Percentiles rank a stretch among this genome's conserved stretches.
Evolutionary conservation across 2,797 vertebrate genomes (phyloP).

Genomic region (Hypotaenidia philippensis): DNA sequence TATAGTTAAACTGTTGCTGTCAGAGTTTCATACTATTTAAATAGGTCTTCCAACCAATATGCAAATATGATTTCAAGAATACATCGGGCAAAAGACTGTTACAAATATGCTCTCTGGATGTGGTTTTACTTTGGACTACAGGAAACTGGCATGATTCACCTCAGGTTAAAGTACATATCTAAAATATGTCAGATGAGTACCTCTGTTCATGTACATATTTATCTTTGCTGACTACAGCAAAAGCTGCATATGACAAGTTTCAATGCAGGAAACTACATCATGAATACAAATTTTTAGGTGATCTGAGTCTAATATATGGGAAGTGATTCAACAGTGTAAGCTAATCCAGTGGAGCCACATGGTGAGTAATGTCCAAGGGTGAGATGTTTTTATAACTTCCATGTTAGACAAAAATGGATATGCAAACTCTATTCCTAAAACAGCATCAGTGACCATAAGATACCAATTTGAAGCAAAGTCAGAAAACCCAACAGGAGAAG

Average conservation of each 20-base stretch:
- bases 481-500: background rate
- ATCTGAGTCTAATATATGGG: background rate
- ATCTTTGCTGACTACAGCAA: background rate
- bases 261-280: background rate
- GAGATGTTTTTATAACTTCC: background rate
- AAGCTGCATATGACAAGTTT: background rate
- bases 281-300: background rate
- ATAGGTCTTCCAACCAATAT: background rate
- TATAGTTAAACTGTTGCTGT: background rate
- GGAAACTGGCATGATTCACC: background rate
- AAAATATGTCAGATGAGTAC: background rate
- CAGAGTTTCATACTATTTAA: background rate
- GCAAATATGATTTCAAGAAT: background rate
- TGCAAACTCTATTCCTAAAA: conserved; percentile 8
- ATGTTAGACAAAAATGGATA: background rate
- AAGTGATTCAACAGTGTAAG: background rate
- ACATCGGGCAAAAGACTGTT: background rate
- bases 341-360: background rate
- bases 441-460: background rate
- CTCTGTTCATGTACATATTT: background rate
- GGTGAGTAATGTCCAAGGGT: background rate
- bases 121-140: background rate
- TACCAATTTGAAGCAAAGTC: background rate
- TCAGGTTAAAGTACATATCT: background rate
- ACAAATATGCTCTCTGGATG: background rate